These are phyloP conservation scores for Ashinkailepas kermadecensis DNA, from an alignment of 2,888 invertebrate species.

Conservation along the genomic window DNA sequence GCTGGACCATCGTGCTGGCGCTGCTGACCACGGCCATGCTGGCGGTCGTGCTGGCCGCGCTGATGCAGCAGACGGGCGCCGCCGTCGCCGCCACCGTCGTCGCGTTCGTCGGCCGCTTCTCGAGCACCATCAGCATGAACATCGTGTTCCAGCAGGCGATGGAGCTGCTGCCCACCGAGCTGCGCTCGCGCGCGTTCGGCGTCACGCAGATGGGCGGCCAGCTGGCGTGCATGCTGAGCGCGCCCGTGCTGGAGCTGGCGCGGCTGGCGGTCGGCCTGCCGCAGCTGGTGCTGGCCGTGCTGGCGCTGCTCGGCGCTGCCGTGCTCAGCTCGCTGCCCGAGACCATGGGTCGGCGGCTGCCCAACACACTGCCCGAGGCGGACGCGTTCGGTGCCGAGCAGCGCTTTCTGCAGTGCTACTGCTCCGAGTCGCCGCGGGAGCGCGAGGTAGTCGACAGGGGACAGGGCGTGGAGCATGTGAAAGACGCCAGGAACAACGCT, in stretches of 20 bases:
- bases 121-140: conserved; percentile 30
- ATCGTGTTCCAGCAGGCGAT: conserved; percentile 27
- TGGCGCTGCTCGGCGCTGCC: conserved; percentile 26
- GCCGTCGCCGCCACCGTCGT: conserved; percentile 5
- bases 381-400: conserved; percentile 29
- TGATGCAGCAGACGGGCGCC: background rate
- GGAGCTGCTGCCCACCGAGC: conserved; percentile 30
- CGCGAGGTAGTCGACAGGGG: too few species aligned
- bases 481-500: too few species aligned
- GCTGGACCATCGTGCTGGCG: conserved; percentile 23
- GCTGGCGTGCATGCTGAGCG: conserved; percentile 24
- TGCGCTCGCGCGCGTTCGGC: background rate
- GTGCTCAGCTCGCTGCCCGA: conserved; percentile 29
- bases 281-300: conserved; percentile 26
- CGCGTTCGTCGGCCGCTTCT: conserved; percentile 29
- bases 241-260: background rate
- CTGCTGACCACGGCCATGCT: background rate
- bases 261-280: conserved; percentile 28
- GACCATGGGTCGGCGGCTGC: conserved; percentile 29
- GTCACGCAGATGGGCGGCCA: conserved; percentile 24
- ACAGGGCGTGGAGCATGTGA: too few species aligned
- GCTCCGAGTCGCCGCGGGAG: background rate
- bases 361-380: conserved; percentile 31
- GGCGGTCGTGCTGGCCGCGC: background rate
- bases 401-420: conserved; percentile 24